These are phyloP conservation scores for Brachyistius frenatus DNA, from an alignment of 2,113 vertebrate species.

Conservation along the genomic window DNA sequence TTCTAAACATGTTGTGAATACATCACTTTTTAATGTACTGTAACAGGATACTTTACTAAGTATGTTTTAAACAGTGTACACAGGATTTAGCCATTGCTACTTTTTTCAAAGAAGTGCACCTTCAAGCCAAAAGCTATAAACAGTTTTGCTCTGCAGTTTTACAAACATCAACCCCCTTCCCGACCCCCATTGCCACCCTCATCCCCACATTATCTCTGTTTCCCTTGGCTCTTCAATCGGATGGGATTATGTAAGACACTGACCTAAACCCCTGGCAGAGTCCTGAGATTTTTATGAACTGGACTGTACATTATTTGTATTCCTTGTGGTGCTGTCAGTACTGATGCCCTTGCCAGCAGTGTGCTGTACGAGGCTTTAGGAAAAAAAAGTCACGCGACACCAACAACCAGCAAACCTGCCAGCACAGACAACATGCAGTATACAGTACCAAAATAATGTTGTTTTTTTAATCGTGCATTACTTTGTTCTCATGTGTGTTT, in stretches of 20 bases:
- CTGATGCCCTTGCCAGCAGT: conserved; percentile 14
- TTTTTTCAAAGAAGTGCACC: too few relatives aligned
- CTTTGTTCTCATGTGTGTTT: neutral
- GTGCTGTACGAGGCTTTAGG: conserved; percentile 30
- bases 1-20: too few relatives aligned
- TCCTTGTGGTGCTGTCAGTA: conserved; percentile 33
- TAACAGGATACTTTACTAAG: too few relatives aligned
- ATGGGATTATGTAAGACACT: conserved; percentile 59
- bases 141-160: conserved; percentile 1
- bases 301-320: conserved; percentile 73
- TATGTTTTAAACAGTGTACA: too few relatives aligned
- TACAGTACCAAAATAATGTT: neutral
- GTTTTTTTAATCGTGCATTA: neutral
- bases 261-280: conserved; percentile 41
- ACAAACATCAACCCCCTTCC: too few relatives aligned
- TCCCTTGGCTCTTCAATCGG: conserved; percentile 19
- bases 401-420: neutral
- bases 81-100: too few relatives aligned
- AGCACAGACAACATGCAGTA: neutral
- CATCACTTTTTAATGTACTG: too few relatives aligned
- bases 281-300: conserved; percentile 54
- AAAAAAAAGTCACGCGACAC: conserved; percentile 20
- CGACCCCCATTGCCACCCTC: neutral
- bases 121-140: too few relatives aligned
- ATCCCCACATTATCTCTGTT: neutral